Percentiles rank a stretch among this genome's conserved stretches.
Conservation (phyloP, 1,140 invertebrate species). For the Drosophila nebulosa region DNA sequence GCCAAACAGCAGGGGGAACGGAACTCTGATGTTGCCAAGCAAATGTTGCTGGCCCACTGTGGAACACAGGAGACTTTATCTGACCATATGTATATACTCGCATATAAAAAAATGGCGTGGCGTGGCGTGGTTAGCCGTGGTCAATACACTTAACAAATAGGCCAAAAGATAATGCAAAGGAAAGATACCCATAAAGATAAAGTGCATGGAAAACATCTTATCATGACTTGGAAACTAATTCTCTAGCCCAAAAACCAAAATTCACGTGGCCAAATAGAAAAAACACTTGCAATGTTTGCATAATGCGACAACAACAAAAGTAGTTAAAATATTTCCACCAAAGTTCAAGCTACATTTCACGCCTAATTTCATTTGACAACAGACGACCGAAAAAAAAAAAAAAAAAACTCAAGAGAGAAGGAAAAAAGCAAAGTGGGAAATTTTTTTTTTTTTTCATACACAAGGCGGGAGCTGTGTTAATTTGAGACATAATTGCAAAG, state of each 20-base stretch:
- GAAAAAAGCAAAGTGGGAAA: constrained; percentile 26
- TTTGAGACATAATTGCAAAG: constrained; percentile 70
- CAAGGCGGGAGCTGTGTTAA: constrained; percentile 59
- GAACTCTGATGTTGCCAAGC: constrained; percentile 26
- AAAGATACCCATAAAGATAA: not conserved
- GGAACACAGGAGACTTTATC: constrained; percentile 1
- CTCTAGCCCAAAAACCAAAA: not conserved
- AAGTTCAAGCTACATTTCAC: constrained; percentile 74
- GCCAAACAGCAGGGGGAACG: not conserved
- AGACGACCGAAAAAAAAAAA: constrained; percentile 21
- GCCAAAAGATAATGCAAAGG: not conserved
- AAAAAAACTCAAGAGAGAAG: too few relatives aligned
- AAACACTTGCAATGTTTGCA: constrained; percentile 35
- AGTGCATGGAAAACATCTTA: constrained; percentile 4
- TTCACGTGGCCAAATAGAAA: constrained; percentile 3
- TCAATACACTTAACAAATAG: not conserved
- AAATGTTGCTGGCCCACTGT: constrained; percentile 29
- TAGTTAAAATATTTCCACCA: constrained; percentile 49
- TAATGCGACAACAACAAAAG: not conserved
- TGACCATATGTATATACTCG: not conserved
- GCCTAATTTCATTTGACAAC: constrained; percentile 74
- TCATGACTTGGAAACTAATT: not conserved
- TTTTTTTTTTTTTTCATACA: constrained; percentile 51
- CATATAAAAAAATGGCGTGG: not conserved
- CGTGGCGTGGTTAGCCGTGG: not conserved